These are phyloP conservation scores for Trematocara variabile DNA, from an alignment of 2,113 vertebrate genomes.

Conservation along the genomic window DNA sequence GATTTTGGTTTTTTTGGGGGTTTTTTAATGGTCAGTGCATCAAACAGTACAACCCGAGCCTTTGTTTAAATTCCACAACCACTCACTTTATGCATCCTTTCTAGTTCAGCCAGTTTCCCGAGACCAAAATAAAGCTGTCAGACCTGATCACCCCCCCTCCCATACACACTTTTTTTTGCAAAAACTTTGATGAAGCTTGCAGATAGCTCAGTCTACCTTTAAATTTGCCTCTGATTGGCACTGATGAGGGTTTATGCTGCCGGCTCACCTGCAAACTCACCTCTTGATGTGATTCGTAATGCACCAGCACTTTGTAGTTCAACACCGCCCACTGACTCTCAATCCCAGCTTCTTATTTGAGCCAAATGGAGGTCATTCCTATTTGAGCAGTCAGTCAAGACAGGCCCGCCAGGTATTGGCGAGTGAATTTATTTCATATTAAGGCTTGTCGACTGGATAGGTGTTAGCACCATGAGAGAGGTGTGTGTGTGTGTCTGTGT, in stretches of 20 bases:
- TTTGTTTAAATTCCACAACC: constrained; percentile 1
- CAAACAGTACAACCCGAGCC: constrained; percentile 16
- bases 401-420: constrained; percentile 61
- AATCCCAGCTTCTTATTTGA: constrained; percentile 48
- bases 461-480: constrained; percentile 30
- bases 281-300: constrained; percentile 40
- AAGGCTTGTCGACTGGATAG: constrained; percentile 53
- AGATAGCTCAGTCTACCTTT: constrained; percentile 20
- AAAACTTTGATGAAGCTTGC: constrained; percentile 10
- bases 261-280: constrained; percentile 37
- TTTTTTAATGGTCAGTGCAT: constrained; percentile 19
- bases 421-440: constrained; percentile 67
- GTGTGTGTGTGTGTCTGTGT: background rate
- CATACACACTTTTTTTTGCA: background rate
- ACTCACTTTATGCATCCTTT: background rate
- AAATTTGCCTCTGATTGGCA: constrained; percentile 44
- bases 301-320: constrained; percentile 38
- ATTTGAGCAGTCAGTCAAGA: constrained; percentile 68
- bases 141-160: background rate
- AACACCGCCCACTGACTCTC: constrained; percentile 45
- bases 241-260: constrained; percentile 44
- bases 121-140: constrained; percentile 15
- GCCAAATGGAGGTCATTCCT: constrained; percentile 67
- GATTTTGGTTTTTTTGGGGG: background rate
- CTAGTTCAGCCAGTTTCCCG: constrained; percentile 2